These are phyloP conservation scores for Scomberomorus guttatus DNA, from an alignment of 2,797 vertebrate genomes.

Conservation along the genomic window DNA sequence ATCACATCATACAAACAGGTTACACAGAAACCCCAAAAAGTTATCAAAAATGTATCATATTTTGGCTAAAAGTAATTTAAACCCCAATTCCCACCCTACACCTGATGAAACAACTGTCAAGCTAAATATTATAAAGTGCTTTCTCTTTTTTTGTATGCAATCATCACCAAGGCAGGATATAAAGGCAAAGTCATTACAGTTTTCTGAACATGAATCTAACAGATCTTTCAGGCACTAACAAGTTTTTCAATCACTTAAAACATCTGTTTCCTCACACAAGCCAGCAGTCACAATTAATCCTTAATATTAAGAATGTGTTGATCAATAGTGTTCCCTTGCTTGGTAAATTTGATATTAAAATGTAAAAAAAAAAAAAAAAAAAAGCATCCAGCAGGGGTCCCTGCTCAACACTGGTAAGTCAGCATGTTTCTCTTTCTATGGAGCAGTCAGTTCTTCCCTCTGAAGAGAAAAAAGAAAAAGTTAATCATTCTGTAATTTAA, in stretches of 20 bases:
- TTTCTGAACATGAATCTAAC: slow-evolving; percentile 36
- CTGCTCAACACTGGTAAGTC: slow-evolving; percentile 55
- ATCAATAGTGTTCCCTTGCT: slow-evolving; percentile 62
- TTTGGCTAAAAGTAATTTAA: slow-evolving; percentile 46
- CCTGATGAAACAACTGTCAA: slow-evolving; percentile 41
- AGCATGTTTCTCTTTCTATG: slow-evolving; percentile 75
- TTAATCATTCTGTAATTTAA: not conserved
- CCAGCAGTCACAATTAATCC: slow-evolving; percentile 40
- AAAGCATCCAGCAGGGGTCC: slow-evolving; percentile 39
- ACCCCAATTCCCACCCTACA: not conserved
- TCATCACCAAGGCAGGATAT: slow-evolving; percentile 60
- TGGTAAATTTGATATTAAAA: slow-evolving; percentile 63
- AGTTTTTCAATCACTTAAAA: slow-evolving; percentile 37
- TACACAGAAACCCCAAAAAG: slow-evolving; percentile 61
- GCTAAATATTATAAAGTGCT: slow-evolving; percentile 79
- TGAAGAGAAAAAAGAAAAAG: slow-evolving; percentile 54
- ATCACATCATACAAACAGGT: slow-evolving; percentile 73
- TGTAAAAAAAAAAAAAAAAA: slow-evolving; percentile 45
- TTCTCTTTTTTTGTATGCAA: slow-evolving; percentile 53
- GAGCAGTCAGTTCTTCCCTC: slow-evolving; percentile 76
- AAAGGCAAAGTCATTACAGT: slow-evolving; percentile 41
- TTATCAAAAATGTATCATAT: slow-evolving; percentile 68
- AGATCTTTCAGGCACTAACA: slow-evolving; percentile 61
- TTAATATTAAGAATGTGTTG: slow-evolving; percentile 31
- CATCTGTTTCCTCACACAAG: not conserved